Percentiles rank a stretch among this genome's conserved stretches.
These are phyloP conservation scores for Nasonia longicornis DNA, from an alignment of 1,140 invertebrate species.

Conservation along the genomic window DNA sequence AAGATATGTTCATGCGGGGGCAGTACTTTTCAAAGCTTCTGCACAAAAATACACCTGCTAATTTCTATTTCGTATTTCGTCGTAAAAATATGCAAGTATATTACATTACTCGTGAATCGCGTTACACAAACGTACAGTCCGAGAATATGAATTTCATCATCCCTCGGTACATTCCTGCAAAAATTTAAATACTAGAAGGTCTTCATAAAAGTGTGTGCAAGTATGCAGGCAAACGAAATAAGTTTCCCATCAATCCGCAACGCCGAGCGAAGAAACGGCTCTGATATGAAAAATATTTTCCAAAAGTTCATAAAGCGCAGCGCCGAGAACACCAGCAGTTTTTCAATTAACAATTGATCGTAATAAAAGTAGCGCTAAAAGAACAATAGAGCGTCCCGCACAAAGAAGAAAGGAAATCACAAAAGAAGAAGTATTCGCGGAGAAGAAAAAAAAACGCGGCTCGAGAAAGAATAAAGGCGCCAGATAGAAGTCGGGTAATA, in stretches of 20 bases:
- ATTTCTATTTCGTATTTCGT: too few relatives aligned
- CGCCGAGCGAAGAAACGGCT: neutral
- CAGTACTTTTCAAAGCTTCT: too few relatives aligned
- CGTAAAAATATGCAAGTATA: too few relatives aligned
- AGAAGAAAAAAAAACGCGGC: neutral
- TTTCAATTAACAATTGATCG: slow-evolving; percentile 15
- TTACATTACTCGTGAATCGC: too few relatives aligned
- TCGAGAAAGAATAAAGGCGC: neutral
- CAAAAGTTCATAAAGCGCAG: neutral
- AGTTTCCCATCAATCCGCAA: neutral
- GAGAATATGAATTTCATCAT: too few relatives aligned
- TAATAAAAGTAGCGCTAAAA: neutral
- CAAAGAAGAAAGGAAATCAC: slow-evolving; percentile 15
- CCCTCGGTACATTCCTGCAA: too few relatives aligned
- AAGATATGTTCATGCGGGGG: too few relatives aligned
- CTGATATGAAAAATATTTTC: neutral
- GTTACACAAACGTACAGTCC: too few relatives aligned
- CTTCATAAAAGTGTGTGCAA: neutral
- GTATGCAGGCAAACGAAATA: neutral
- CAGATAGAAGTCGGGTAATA: slow-evolving; percentile 18
- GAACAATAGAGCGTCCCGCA: slow-evolving; percentile 18
- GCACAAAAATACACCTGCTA: too few relatives aligned
- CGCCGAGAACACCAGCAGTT: neutral
- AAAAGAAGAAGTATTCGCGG: slow-evolving; percentile 13
- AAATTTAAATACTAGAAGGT: neutral